Evolutionary conservation across 2,888 invertebrate species (phyloP).

Genomic region (Caenorhabditis zanzibari): DNA sequence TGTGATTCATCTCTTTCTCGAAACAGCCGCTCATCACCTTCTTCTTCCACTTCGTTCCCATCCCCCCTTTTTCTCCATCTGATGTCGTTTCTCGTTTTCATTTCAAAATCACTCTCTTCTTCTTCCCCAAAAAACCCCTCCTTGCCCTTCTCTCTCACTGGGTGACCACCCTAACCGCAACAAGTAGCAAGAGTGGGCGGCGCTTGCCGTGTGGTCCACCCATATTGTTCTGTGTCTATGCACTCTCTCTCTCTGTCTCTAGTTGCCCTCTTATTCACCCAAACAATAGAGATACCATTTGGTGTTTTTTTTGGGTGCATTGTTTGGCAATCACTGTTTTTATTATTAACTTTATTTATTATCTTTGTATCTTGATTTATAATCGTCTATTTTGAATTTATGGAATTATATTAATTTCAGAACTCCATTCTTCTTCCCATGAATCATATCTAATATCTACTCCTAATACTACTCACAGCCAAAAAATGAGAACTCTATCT

Average conservation of each 20-base stretch:
- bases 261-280: background rate
- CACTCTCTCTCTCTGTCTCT: background rate
- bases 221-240: background rate
- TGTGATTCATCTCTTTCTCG: no score
- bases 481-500: conserved; percentile 1
- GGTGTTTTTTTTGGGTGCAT: background rate
- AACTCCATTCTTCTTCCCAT: conserved; percentile 4
- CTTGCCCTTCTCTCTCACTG: background rate
- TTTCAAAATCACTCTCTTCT: conserved; percentile 16
- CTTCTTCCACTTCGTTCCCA: conserved; percentile 7
- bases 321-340: background rate
- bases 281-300: background rate
- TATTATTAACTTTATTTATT: background rate
- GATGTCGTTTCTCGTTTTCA: conserved; percentile 19
- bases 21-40: background rate
- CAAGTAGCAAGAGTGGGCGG: conserved; percentile 16
- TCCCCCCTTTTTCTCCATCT: conserved; percentile 11
- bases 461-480: background rate
- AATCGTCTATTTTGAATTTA: background rate
- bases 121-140: conserved; percentile 17
- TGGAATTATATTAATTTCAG: background rate
- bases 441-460: conserved; percentile 16
- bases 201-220: conserved; percentile 1
- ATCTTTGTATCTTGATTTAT: background rate
- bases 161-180: conserved; percentile 20